Conservation (phyloP, 2,797 vertebrate species). For the Psittacula derbiana region DNA sequence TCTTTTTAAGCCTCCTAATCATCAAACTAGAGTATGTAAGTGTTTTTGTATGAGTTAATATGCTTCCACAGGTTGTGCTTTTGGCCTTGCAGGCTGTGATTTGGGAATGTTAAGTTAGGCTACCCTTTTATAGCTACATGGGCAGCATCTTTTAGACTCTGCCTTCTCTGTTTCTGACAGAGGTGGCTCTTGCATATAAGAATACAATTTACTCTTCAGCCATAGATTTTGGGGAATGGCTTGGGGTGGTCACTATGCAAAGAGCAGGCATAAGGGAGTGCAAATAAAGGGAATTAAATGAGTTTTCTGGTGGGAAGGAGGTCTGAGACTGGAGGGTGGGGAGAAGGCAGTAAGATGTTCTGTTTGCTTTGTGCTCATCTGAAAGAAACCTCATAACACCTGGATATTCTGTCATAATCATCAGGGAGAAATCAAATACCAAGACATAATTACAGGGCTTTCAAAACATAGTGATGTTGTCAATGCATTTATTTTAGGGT, state of each 20-base stretch:
- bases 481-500: neutral
- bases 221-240: neutral
- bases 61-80: neutral
- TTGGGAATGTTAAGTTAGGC: neutral
- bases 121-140: accelerated
- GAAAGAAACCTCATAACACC: neutral
- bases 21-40: neutral
- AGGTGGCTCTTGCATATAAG: neutral
- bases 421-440: neutral
- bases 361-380: neutral
- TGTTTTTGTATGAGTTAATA: neutral
- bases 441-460: neutral
- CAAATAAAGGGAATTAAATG: neutral
- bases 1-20: neutral
- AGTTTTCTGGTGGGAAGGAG: neutral
- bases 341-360: neutral
- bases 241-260: neutral
- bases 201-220: neutral
- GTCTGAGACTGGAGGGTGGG: neutral
- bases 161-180: neutral
- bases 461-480: neutral
- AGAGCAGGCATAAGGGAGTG: neutral
- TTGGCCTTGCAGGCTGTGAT: neutral
- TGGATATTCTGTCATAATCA: neutral
- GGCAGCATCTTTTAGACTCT: neutral